These are phyloP conservation scores for Cosmopolites sordidus DNA, from an alignment of 2,888 invertebrate genomes.

Conservation along the genomic window DNA sequence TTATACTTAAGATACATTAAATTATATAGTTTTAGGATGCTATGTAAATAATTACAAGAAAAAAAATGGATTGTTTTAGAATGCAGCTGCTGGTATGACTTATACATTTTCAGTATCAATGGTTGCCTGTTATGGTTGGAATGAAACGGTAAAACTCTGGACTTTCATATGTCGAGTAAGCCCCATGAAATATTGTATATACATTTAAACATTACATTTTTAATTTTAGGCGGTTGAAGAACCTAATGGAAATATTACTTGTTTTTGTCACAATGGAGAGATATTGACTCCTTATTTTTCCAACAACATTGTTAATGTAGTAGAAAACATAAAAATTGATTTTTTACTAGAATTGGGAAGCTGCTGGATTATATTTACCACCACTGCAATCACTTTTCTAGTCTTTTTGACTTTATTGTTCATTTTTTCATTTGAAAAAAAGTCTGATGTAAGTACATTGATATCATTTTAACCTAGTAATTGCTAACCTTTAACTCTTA, in stretches of 20 bases:
- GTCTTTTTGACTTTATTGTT: constrained; percentile 27
- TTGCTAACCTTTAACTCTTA: too few relatives aligned
- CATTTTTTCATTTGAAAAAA: constrained; percentile 18
- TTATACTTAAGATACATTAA: too few relatives aligned
- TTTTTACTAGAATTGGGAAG: constrained; percentile 27
- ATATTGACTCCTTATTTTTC: constrained; percentile 26
- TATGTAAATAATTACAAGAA: too few relatives aligned
- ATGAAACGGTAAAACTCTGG: constrained; percentile 17
- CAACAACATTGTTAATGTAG: constrained; percentile 25
- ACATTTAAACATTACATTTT: not conserved
- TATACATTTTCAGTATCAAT: constrained; percentile 27
- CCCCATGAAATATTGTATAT: too few relatives aligned
- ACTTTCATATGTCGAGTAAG: constrained; percentile 26
- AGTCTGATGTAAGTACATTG: constrained; percentile 21
- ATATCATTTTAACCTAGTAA: too few relatives aligned
- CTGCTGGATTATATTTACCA: constrained; percentile 30
- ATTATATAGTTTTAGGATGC: too few relatives aligned
- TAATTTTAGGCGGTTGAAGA: not conserved
- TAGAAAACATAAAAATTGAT: constrained; percentile 22
- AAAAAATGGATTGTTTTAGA: too few relatives aligned
- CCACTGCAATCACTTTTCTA: constrained; percentile 26
- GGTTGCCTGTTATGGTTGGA: constrained; percentile 23
- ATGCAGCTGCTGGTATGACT: not conserved
- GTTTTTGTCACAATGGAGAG: constrained; percentile 28
- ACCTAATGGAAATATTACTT: constrained; percentile 19